Conservation (phyloP, 92 coral and sea anemone genomes). For the Palythoa caribaeorum region DNA sequence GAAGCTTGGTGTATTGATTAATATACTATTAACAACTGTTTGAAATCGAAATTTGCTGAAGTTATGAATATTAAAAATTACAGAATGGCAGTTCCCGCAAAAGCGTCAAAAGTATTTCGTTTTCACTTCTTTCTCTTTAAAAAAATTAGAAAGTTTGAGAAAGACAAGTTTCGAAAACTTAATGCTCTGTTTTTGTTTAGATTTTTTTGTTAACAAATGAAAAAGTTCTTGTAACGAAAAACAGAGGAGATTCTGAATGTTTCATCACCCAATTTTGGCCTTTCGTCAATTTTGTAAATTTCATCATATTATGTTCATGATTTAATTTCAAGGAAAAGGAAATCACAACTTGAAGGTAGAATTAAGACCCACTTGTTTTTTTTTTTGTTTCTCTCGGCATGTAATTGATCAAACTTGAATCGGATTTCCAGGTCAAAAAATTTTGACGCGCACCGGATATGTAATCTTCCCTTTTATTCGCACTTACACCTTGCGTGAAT, state of each 20-base stretch:
- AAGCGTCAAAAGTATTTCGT: no score
- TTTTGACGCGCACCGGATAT: not conserved
- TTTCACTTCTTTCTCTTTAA: no score
- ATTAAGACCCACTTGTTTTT: not conserved
- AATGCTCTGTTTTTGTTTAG: not conserved
- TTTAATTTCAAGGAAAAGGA: not conserved
- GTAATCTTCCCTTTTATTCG: not conserved
- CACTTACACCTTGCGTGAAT: not conserved
- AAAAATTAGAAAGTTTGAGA: no score
- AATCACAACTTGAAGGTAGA: not conserved
- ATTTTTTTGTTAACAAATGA: not conserved
- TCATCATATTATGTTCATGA: not conserved
- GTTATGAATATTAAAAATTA: not conserved
- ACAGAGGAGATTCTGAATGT: not conserved
- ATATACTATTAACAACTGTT: not conserved
- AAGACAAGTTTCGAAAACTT: not conserved
- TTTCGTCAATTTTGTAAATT: not conserved
- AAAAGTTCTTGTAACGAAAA: not conserved
- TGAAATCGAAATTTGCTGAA: not conserved
- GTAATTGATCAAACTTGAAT: not conserved
- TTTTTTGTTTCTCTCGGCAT: not conserved
- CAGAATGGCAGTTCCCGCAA: not conserved
- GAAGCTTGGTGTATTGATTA: not conserved
- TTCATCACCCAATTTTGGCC: not conserved
- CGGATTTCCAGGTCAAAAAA: not conserved